Evolutionary conservation across 2,888 invertebrate species (phyloP).

Genomic region (Corythucha ciliata): DNA sequence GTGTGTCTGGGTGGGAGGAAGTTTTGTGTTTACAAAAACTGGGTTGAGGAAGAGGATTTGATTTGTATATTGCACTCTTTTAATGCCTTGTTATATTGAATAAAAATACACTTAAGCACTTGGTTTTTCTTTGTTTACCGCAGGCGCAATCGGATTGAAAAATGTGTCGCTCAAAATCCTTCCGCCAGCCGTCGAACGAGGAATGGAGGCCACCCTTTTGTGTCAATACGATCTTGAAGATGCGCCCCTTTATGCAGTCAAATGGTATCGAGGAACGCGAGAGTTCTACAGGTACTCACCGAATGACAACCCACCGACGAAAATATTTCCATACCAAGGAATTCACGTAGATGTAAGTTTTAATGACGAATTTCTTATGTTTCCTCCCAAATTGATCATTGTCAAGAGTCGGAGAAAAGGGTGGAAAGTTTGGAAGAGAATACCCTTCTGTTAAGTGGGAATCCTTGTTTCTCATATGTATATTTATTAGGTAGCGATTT

Average conservation of each 20-base stretch:
- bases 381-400: too few species aligned
- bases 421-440: too few species aligned
- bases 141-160: constrained; percentile 55
- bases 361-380: too few species aligned
- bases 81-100: not conserved
- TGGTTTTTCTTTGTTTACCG: not conserved
- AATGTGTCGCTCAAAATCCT: constrained; percentile 61
- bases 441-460: too few species aligned
- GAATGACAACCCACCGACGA: constrained; percentile 59
- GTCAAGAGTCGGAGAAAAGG: too few species aligned
- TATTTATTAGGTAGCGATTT: too few species aligned
- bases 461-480: too few species aligned
- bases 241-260: constrained; percentile 68
- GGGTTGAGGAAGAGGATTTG: not conserved
- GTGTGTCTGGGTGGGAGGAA: constrained; percentile 7
- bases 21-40: not conserved
- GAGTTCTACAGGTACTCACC: constrained; percentile 81
- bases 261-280: constrained; percentile 74
- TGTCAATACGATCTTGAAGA: constrained; percentile 71
- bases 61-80: constrained; percentile 1
- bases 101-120: not conserved
- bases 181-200: constrained; percentile 59
- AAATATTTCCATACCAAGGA: constrained; percentile 63
- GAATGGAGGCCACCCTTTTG: constrained; percentile 56
- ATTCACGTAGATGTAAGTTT: constrained; percentile 78